phyloP scores from a whole-genome alignment of 2,888 invertebrate genomes.

The Eupithecia subfuscata region DNA sequence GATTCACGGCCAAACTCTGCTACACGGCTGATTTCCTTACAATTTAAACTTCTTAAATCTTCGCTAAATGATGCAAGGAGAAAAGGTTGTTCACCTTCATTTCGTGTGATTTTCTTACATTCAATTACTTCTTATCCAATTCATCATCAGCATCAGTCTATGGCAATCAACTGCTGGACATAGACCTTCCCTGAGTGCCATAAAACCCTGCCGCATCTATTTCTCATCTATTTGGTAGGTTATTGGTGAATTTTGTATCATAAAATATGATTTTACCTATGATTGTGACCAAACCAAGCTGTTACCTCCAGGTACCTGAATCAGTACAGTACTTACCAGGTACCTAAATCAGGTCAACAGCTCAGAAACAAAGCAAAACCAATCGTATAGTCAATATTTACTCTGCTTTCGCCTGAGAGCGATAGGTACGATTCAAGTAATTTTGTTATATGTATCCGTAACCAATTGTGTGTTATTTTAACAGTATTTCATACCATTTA shows the following conservation, averaged over 20 bases:
- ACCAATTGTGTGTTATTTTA: neutral
- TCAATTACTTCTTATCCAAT: too few species aligned
- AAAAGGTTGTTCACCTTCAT: constrained; percentile 49
- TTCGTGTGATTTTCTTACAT: constrained; percentile 14
- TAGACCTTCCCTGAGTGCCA: neutral
- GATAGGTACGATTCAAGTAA: neutral
- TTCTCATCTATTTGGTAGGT: too few species aligned
- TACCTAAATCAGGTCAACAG: neutral
- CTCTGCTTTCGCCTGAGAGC: neutral
- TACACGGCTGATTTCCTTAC: constrained; percentile 45
- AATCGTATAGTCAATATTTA: neutral
- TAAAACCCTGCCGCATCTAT: neutral
- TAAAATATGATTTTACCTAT: neutral
- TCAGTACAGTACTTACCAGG: neutral
- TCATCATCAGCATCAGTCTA: neutral
- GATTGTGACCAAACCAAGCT: neutral
- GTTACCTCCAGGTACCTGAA: neutral
- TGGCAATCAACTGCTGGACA: neutral
- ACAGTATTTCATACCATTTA: neutral
- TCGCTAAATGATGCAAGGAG: constrained; percentile 47
- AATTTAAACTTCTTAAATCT: constrained; percentile 46
- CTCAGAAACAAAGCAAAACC: neutral
- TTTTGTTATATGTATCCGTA: neutral
- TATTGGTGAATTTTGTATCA: neutral
- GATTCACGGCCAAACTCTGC: constrained; percentile 57